phyloP scores from a whole-genome alignment of 2,113 vertebrate species.

The human (Homo sapiens) region DNA sequence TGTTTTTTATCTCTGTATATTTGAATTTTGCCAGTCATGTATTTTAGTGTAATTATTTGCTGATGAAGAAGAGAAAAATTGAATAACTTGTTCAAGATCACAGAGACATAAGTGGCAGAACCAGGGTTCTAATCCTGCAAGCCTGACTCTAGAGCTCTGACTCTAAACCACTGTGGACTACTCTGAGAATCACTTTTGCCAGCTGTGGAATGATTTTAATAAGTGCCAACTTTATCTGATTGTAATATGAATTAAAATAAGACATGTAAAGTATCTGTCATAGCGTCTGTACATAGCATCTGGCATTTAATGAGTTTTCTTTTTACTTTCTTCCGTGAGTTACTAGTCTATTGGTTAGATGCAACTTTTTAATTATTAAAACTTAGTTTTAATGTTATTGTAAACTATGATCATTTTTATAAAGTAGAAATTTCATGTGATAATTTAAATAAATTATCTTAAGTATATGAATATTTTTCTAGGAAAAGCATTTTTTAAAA shows the following conservation, averaged over 20 bases:
- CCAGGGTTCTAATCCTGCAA: neutral
- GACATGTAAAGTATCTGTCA: neutral
- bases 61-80: neutral
- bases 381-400: neutral
- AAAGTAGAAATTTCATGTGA: neutral
- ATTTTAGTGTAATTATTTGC: neutral
- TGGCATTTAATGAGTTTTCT: neutral
- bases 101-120: neutral
- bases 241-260: neutral
- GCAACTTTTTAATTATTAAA: neutral
- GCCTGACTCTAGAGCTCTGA: neutral
- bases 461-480: neutral
- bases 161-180: neutral
- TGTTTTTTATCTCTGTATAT: neutral
- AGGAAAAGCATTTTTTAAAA: neutral
- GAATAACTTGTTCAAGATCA: neutral
- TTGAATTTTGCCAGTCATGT: neutral
- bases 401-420: neutral
- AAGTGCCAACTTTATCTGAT: neutral
- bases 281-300: neutral
- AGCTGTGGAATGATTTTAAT: neutral
- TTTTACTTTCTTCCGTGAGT: neutral
- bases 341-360: neutral
- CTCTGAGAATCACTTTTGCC: neutral
- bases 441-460: constrained; percentile 21